phyloP scores from a whole-genome alignment of 2,888 invertebrate species.

The Nematopogon swammerdamellus region DNA sequence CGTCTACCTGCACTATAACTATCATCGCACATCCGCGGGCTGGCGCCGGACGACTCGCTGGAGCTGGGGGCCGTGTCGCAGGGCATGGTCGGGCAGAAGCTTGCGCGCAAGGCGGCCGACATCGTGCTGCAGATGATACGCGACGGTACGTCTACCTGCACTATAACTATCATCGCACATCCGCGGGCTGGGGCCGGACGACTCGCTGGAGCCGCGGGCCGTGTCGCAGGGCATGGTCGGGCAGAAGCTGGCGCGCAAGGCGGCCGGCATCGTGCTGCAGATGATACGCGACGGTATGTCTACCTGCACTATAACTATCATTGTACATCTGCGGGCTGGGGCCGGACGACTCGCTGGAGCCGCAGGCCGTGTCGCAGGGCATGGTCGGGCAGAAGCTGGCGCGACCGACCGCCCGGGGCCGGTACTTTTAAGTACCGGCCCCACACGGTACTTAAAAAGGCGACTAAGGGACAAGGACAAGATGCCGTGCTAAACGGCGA shows the following conservation, averaged over 20 bases:
- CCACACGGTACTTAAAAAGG: no score
- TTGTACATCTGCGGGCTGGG: constrained; percentile 79
- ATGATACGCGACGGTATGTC: constrained; percentile 94
- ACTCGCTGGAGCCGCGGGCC: constrained; percentile 86
- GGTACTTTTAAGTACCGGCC: no score
- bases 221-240: constrained; percentile 98
- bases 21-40: constrained; percentile 63
- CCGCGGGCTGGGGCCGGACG: constrained; percentile 92
- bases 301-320: constrained; percentile 9
- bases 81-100: constrained; percentile 94
- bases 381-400: constrained; percentile 96
- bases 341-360: constrained; percentile 90
- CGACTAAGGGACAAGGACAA: no score
- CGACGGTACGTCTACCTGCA: constrained; percentile 66
- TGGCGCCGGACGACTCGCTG: constrained; percentile 92
- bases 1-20: constrained; percentile 22
- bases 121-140: constrained; percentile 96
- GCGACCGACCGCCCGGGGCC: constrained; percentile 87
- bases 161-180: constrained; percentile 25
- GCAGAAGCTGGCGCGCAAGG: constrained; percentile 85
- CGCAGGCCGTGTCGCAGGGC: constrained; percentile 89
- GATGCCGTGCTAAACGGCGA: no score
- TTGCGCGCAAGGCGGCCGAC: constrained; percentile 92
- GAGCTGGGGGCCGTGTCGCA: constrained; percentile 92
- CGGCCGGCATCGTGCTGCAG: constrained; percentile 92